phyloP scores from a whole-genome alignment of 2,888 invertebrate species.

The Myathropa florea region DNA sequence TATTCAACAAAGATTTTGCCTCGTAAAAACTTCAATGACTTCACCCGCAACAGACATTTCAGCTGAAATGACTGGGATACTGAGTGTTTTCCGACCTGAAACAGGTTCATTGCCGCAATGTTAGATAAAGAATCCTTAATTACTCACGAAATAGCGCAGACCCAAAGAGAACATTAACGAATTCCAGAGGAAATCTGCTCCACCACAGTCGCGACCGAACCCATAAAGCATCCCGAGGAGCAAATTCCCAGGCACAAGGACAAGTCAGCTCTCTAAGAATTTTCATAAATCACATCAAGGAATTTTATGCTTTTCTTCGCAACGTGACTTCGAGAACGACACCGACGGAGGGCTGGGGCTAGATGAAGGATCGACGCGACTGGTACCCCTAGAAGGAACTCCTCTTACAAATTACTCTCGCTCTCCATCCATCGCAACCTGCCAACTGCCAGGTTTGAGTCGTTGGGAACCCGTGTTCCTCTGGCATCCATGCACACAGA shows the following conservation, averaged over 20 bases:
- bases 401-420: constrained; percentile 50
- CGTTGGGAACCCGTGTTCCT: constrained; percentile 31
- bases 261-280: constrained; percentile 43
- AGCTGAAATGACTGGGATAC: not conserved
- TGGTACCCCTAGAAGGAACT: constrained; percentile 17
- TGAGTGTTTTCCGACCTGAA: not conserved
- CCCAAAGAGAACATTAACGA: constrained; percentile 46
- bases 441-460: constrained; percentile 46
- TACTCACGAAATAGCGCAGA: constrained; percentile 50
- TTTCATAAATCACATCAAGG: constrained; percentile 70
- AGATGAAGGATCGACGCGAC: not conserved
- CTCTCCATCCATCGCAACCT: not conserved
- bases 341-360: not conserved
- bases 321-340: constrained; percentile 39
- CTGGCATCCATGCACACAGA: constrained; percentile 1
- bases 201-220: constrained; percentile 1
- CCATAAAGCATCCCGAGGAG: constrained; percentile 44
- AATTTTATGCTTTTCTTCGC: constrained; percentile 64
- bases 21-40: not conserved
- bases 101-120: constrained; percentile 17
- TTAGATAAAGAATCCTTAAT: constrained; percentile 61
- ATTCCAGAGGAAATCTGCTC: constrained; percentile 58
- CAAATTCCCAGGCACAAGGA: constrained; percentile 35
- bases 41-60: not conserved
- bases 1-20: not conserved